These are phyloP conservation scores for Xylophagus ater DNA, from an alignment of 2,888 invertebrate species.

Conservation along the genomic window DNA sequence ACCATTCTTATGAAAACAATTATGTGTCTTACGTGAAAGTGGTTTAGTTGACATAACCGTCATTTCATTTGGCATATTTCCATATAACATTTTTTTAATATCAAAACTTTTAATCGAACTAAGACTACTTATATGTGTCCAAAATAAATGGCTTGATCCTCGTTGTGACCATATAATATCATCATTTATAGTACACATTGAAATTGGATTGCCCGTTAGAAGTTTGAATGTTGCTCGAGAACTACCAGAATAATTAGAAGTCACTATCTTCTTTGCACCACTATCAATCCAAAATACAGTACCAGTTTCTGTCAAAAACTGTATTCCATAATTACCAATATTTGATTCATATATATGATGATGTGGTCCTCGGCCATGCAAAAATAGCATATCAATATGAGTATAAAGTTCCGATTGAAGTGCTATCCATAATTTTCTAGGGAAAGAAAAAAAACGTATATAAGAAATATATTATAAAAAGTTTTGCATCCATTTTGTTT, in stretches of 20 bases:
- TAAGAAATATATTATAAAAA: no score
- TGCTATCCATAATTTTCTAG: conserved; percentile 56
- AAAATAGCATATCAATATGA: conserved; percentile 55
- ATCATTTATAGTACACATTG: conserved; percentile 49
- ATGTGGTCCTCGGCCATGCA: conserved; percentile 50
- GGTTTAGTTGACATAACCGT: conserved; percentile 12
- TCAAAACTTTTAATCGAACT: conserved; percentile 31
- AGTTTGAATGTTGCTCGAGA: conserved; percentile 40
- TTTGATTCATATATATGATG: conserved; percentile 33
- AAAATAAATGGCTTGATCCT: conserved; percentile 47
- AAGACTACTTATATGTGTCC: conserved; percentile 43
- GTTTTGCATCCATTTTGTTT: no score
- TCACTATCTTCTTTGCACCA: conserved; percentile 52
- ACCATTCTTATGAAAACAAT: conserved; percentile 48
- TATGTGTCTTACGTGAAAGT: conserved; percentile 35
- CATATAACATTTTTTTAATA: conserved; percentile 26
- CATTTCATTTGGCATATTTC: conserved; percentile 19
- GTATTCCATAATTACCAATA: conserved; percentile 32
- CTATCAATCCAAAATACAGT: conserved; percentile 58
- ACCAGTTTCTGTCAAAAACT: conserved; percentile 44
- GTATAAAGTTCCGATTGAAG: conserved; percentile 37
- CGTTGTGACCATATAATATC: conserved; percentile 60
- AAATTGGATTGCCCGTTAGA: conserved; percentile 42
- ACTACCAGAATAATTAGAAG: conserved; percentile 49
- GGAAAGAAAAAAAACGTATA: no score